Conservation (phyloP, 2,797 vertebrate genomes). For the Florisuga fusca region DNA sequence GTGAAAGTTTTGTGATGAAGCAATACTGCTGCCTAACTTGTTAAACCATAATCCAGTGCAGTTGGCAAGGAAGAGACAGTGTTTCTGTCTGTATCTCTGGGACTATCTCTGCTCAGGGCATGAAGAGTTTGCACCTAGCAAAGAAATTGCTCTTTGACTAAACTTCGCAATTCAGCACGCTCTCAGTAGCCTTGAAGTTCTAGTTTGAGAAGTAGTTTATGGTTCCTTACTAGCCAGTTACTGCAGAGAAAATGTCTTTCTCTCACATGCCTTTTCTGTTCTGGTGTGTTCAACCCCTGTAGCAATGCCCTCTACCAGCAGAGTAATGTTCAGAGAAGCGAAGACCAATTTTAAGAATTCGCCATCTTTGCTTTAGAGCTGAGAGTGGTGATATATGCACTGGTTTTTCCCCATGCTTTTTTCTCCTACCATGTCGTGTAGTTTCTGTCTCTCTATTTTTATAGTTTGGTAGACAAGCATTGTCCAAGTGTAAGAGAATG, state of each 20-base stretch:
- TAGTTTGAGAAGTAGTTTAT: neutral
- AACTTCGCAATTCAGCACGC: neutral
- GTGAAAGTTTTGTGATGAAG: neutral
- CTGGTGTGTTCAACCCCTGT: neutral
- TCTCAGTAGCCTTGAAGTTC: neutral
- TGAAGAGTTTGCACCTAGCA: neutral
- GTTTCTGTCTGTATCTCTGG: neutral
- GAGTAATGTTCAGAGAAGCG: neutral
- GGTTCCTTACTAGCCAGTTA: neutral
- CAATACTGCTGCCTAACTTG: neutral
- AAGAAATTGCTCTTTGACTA: neutral
- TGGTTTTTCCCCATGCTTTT: neutral
- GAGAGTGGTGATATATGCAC: neutral
- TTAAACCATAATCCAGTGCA: neutral
- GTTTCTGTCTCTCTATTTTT: neutral
- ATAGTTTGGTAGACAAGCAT: neutral
- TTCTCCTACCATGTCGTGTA: neutral
- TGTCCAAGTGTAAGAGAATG: slow-evolving; percentile 15
- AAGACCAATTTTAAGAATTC: neutral
- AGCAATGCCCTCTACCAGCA: neutral
- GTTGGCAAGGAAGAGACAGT: neutral
- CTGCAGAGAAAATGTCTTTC: neutral
- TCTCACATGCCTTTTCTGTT: neutral
- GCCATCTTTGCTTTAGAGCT: neutral
- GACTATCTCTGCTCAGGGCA: neutral